Base-by-base conservation (phyloP, 2,888 invertebrate genomes). In the Cosmopolites sordidus region DNA sequence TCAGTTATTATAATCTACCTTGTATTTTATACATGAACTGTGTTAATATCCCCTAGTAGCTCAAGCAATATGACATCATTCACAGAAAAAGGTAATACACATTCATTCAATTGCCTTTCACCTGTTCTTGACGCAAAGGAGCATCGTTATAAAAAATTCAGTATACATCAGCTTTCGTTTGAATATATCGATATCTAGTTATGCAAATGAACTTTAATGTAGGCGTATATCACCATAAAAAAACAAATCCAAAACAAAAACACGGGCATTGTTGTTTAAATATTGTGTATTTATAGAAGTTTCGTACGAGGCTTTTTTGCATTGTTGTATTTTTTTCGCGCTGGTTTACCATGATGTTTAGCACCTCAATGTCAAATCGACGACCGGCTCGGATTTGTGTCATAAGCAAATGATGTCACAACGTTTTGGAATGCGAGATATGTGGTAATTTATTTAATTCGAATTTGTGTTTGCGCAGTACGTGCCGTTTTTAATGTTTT, bases 391-490 rank as follows among this genome's bases (percentile, higher is more conserved):
- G 8, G 33, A 33, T 33, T 33, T 11, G 33, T 33, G 33, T 33
- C 33, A 53, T 53, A 53, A 53, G 4, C 43, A 48, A 41, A 53
- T 53, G 53, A 48, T 53, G 53, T 53, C 53, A 53, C 48, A 48
- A 53, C 43, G 44, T 40, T 43, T 43, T 43, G 44, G 53, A 48
- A 53, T 53, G 18, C 47, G 12, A 48, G 38, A 42, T 18, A 50
- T 50, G 50, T 29, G 18, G 33, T 33, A 33, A 33, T 33, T 40
- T 51, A 37, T 51, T 46, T 42, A 45, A 39, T 46, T 51, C 39
- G 29, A 42, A 33, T 14, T 51, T 41, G 29, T 27, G 29, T 44
- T 39, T 33, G 48, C 43, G 53, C 52, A 48, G 16, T 51, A 16
- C 18, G 15, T 47, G 9, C 9, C 27, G 27, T 6, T 12, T 33